Conservation (phyloP, 1,140 invertebrate genomes). For the Drosophila lacertosa region DNA sequence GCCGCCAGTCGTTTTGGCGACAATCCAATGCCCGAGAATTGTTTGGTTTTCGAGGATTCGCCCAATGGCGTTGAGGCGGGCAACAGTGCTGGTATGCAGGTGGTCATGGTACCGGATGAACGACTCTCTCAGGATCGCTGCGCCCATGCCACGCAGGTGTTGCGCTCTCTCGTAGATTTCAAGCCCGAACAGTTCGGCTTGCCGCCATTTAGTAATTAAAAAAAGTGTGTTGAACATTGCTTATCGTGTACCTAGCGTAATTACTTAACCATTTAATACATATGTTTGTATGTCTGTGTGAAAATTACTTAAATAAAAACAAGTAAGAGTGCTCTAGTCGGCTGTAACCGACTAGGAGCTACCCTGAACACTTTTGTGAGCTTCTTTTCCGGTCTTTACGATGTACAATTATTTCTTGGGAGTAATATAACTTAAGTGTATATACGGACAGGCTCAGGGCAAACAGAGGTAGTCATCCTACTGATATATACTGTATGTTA, state of each 20-base stretch:
- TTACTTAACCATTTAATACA: conserved; percentile 11
- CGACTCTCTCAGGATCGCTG: conserved; percentile 86
- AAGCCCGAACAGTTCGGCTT: conserved; percentile 94
- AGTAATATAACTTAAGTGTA: too few relatives aligned
- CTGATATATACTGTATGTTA: too few relatives aligned
- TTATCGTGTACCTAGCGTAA: conserved; percentile 42
- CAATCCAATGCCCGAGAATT: conserved; percentile 89
- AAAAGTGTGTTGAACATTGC: conserved; percentile 4
- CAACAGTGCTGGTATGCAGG: conserved; percentile 93
- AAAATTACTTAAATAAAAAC: conserved; percentile 11
- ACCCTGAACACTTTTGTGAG: too few relatives aligned
- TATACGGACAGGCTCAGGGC: too few relatives aligned
- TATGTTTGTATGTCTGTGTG: conserved; percentile 7
- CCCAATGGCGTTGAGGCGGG: conserved; percentile 93
- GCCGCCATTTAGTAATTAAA: conserved; percentile 87
- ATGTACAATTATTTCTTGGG: too few relatives aligned
- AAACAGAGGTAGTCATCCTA: too few relatives aligned
- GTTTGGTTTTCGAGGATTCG: conserved; percentile 97
- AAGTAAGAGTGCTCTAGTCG: too few relatives aligned
- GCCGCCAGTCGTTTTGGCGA: conserved; percentile 92
- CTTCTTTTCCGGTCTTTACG: too few relatives aligned
- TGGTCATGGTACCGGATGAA: conserved; percentile 93
- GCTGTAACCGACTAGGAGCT: too few relatives aligned
- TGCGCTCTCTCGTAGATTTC: conserved; percentile 92
- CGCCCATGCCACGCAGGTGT: conserved; percentile 88